These are phyloP conservation scores for Nycticryphes semicollaris DNA, from an alignment of 2,113 vertebrate species.

Conservation along the genomic window DNA sequence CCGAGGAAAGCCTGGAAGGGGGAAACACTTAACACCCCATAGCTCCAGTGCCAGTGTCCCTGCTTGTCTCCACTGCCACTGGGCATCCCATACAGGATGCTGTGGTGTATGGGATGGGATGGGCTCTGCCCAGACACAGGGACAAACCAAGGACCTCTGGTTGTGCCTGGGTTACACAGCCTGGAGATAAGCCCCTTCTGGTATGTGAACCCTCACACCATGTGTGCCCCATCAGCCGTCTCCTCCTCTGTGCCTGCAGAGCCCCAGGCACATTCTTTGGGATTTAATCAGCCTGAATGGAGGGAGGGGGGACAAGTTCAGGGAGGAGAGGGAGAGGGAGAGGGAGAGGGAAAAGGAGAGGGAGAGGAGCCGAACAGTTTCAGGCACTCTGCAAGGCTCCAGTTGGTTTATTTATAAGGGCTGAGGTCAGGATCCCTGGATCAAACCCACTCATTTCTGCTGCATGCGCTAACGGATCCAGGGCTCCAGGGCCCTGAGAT, in stretches of 20 bases:
- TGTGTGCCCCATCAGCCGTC: neutral
- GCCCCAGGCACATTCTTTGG: neutral
- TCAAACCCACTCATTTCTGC: neutral
- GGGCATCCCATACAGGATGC: neutral
- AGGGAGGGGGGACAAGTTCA: neutral
- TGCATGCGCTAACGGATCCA: neutral
- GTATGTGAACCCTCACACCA: neutral
- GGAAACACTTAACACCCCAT: neutral
- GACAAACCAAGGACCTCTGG: neutral
- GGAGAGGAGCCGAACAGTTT: neutral
- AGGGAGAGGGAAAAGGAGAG: neutral
- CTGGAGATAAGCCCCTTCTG: neutral
- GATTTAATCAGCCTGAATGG: neutral
- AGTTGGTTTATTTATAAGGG: neutral
- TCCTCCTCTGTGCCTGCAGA: neutral
- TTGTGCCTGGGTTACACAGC: neutral
- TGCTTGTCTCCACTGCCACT: neutral
- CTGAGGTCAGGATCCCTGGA: slow-evolving; percentile 17
- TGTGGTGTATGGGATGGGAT: neutral
- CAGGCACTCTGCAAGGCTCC: neutral
- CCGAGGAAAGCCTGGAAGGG: neutral
- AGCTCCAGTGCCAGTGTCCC: neutral
- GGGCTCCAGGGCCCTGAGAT: neutral
- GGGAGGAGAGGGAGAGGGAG: too few species aligned
- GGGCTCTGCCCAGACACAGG: neutral